phyloP scores from a whole-genome alignment of 2,797 vertebrate species.

The Sebastes steindachneri region DNA sequence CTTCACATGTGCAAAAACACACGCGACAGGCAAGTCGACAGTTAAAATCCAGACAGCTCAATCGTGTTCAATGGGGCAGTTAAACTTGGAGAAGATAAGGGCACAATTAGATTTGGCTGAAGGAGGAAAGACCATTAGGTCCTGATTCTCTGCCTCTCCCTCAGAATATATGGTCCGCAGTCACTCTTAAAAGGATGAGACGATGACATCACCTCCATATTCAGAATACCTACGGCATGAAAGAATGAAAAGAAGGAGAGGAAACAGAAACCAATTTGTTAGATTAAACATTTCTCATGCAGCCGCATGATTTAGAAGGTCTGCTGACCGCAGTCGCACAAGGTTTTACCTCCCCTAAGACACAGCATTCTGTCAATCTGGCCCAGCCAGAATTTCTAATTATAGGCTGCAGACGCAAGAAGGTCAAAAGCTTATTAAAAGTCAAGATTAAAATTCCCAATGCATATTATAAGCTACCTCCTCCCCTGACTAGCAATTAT shows the following conservation, averaged over 20 bases:
- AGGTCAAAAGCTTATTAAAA: constrained; percentile 89
- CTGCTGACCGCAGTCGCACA: constrained; percentile 74
- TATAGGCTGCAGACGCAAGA: constrained; percentile 85
- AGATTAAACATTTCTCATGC: constrained; percentile 84
- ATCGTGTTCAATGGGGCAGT: constrained; percentile 51
- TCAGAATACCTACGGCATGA: constrained; percentile 74
- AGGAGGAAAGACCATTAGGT: constrained; percentile 71
- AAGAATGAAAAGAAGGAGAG: constrained; percentile 70
- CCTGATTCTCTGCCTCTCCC: constrained; percentile 66
- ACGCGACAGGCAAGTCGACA: constrained; percentile 36
- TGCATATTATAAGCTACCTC: constrained; percentile 77
- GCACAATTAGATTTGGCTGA: constrained; percentile 77
- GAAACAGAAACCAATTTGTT: constrained; percentile 86
- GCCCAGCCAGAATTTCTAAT: constrained; percentile 86
- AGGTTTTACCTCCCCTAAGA: constrained; percentile 82
- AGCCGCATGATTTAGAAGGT: constrained; percentile 83
- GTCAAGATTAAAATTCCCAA: constrained; percentile 84
- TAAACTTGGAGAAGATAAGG: constrained; percentile 72
- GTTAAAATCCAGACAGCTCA: constrained; percentile 58
- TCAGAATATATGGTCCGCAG: constrained; percentile 75
- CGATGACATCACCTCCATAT: constrained; percentile 80
- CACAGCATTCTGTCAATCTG: constrained; percentile 84
- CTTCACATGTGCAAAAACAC: constrained; percentile 28
- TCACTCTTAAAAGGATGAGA: constrained; percentile 82
- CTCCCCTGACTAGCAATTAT: constrained; percentile 76